These are phyloP conservation scores for Stichodactyla mertensii DNA, from an alignment of 64 coral and sea anemone genomes.

Conservation along the genomic window DNA sequence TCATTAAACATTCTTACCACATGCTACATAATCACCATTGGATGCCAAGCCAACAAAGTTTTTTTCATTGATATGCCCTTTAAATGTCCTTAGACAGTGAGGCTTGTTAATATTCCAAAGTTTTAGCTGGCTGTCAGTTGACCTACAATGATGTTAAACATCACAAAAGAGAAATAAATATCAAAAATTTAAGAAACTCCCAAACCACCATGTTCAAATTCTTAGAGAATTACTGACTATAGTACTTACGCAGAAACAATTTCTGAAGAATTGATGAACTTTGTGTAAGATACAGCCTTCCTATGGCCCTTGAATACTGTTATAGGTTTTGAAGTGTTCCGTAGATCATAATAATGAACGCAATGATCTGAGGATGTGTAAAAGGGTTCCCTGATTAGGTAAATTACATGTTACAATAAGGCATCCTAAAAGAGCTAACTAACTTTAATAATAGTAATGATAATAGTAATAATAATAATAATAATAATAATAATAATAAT, in stretches of 20 bases:
- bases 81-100: constrained; percentile 93
- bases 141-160: constrained; percentile 36
- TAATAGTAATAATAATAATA: no score
- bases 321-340: constrained; percentile 81
- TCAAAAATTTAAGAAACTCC: neutral
- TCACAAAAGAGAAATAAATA: neutral
- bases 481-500: no score
- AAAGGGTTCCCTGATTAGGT: no score
- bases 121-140: constrained; percentile 97
- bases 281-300: constrained; percentile 96
- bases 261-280: constrained; percentile 94
- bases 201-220: neutral
- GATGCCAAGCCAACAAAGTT: constrained; percentile 96
- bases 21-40: constrained; percentile 98
- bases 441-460: no score
- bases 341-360: constrained; percentile 98
- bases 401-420: no score
- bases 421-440: no score
- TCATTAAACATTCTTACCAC: constrained; percentile 49
- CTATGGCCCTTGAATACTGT: constrained; percentile 97
- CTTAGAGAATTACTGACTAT: neutral
- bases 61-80: constrained; percentile 96
- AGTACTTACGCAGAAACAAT: constrained; percentile 97
- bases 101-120: constrained; percentile 98
- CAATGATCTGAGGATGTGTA: constrained; percentile 68